These are phyloP conservation scores for Papilio polyxenes DNA, from an alignment of 1,140 invertebrate species.

Conservation along the genomic window DNA sequence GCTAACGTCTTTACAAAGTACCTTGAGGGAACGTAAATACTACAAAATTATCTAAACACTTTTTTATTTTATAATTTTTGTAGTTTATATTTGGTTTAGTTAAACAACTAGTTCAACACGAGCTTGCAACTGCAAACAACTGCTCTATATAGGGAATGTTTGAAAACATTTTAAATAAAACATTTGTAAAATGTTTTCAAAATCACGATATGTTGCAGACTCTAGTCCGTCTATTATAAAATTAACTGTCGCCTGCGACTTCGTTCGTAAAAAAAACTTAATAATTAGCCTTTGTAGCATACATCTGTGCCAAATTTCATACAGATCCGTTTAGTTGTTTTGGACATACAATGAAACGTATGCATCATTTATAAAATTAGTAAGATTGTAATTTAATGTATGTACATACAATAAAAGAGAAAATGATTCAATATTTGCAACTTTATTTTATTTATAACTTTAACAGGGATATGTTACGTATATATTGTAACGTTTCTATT, in stretches of 20 bases:
- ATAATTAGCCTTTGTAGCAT: too few species aligned
- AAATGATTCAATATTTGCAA: background rate
- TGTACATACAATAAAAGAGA: background rate
- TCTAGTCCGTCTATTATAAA: background rate
- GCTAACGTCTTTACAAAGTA: too few species aligned
- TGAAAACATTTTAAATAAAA: conserved; percentile 17
- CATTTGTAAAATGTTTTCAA: conserved; percentile 22
- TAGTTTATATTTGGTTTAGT: conserved; percentile 9
- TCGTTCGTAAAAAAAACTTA: too few species aligned
- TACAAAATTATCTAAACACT: background rate
- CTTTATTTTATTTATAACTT: background rate
- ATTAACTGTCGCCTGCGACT: too few species aligned
- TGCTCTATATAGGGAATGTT: conserved; percentile 1
- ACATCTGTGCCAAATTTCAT: too few species aligned
- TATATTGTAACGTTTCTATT: too few species aligned
- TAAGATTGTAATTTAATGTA: background rate
- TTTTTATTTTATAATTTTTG: background rate
- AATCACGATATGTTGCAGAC: conserved; percentile 2
- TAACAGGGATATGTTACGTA: too few species aligned
- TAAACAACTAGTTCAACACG: conserved; percentile 12
- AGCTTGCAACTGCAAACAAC: conserved; percentile 8
- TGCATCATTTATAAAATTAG: too few species aligned
- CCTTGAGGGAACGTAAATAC: too few species aligned
- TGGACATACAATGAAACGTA: too few species aligned
- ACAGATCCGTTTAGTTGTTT: too few species aligned